A percentile compares a stretch with the other conserved stretches of the same genome.
Conservation (phyloP, 2,888 invertebrate species). For the Lapara coniferarum region DNA sequence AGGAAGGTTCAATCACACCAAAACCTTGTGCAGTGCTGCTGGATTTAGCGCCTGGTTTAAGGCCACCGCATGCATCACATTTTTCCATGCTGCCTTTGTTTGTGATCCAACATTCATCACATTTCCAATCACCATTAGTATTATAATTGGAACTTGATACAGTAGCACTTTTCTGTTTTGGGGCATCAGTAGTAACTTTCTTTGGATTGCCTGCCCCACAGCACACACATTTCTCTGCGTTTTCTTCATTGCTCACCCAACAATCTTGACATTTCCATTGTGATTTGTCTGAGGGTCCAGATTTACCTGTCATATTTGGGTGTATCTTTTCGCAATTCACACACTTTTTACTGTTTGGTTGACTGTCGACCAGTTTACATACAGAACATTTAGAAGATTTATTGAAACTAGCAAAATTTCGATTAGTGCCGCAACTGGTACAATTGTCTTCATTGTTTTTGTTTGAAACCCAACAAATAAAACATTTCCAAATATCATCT, state of each 20-base stretch:
- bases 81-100: slow-evolving; percentile 54
- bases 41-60: slow-evolving; percentile 42
- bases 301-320: neutral
- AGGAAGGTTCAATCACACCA: neutral
- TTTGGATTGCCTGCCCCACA: slow-evolving; percentile 17
- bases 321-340: slow-evolving; percentile 1
- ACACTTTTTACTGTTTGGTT: slow-evolving; percentile 32
- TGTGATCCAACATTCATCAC: slow-evolving; percentile 59
- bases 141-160: neutral
- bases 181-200: neutral
- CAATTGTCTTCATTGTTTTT: slow-evolving; percentile 54
- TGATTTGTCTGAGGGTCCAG: slow-evolving; percentile 30
- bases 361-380: slow-evolving; percentile 35
- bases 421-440: slow-evolving; percentile 15
- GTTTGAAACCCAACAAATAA: slow-evolving; percentile 60
- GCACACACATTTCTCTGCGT: slow-evolving; percentile 51
- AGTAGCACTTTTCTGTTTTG: slow-evolving; percentile 4
- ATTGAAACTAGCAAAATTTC: slow-evolving; percentile 6
- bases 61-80: slow-evolving; percentile 59
- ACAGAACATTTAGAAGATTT: slow-evolving; percentile 34
- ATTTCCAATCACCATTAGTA: slow-evolving; percentile 49
- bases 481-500: slow-evolving; percentile 51
- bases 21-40: slow-evolving; percentile 17
- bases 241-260: slow-evolving; percentile 56
- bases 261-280: slow-evolving; percentile 55